Evolutionary conservation across 2,797 vertebrate species (phyloP).

Genomic region (Ctenochaetus hawaiiensis): DNA sequence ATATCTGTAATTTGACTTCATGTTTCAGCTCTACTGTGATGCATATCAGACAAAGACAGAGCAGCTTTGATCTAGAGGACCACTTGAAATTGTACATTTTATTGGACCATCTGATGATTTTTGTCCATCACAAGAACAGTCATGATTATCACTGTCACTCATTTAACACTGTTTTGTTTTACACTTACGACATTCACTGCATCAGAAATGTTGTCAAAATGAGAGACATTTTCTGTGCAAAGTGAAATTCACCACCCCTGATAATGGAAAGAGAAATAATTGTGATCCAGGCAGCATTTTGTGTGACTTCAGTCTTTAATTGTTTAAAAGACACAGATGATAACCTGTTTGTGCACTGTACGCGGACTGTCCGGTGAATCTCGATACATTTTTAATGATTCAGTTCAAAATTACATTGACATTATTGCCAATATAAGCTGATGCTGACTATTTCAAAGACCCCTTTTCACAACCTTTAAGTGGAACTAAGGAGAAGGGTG

Average conservation of each 20-base stretch:
- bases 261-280: slow-evolving; percentile 44
- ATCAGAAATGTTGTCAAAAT: slow-evolving; percentile 44
- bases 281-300: slow-evolving; percentile 28
- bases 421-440: slow-evolving; percentile 23
- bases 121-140: slow-evolving; percentile 68
- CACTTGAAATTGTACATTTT: slow-evolving; percentile 78
- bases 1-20: neutral
- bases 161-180: slow-evolving; percentile 51
- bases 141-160: slow-evolving; percentile 49
- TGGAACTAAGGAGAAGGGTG: neutral
- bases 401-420: slow-evolving; percentile 35
- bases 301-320: slow-evolving; percentile 17
- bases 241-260: slow-evolving; percentile 39
- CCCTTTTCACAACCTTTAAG: slow-evolving; percentile 5
- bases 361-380: neutral
- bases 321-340: slow-evolving; percentile 13
- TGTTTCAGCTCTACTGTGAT: neutral
- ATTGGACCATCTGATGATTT: slow-evolving; percentile 68
- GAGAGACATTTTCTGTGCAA: slow-evolving; percentile 48
- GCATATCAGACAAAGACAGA: slow-evolving; percentile 40
- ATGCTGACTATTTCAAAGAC: slow-evolving; percentile 12
- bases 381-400: slow-evolving; percentile 32
- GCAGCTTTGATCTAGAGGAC: slow-evolving; percentile 48
- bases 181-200: slow-evolving; percentile 60
- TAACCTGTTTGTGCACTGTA: neutral